These are phyloP conservation scores for Melipona beecheii DNA, from an alignment of 2,888 invertebrate species.

Conservation along the genomic window DNA sequence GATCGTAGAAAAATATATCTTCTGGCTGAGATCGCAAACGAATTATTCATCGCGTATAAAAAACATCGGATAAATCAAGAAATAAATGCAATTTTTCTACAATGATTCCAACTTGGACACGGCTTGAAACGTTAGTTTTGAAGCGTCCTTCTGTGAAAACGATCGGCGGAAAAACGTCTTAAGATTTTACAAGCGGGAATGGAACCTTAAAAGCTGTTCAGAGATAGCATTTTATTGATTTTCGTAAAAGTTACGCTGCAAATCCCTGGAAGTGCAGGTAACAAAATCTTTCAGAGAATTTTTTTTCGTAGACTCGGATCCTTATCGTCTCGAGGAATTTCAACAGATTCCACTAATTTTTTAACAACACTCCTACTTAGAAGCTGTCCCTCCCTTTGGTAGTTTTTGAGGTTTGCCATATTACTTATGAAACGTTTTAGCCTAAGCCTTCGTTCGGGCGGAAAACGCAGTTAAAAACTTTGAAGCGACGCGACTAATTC, in stretches of 20 bases:
- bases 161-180: slow-evolving; percentile 6
- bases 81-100: slow-evolving; percentile 3
- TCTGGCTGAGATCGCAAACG: too few species aligned
- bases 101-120: not conserved
- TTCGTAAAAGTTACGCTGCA: slow-evolving; percentile 16
- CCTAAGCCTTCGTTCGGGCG: not conserved
- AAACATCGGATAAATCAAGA: too few species aligned
- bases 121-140: not conserved
- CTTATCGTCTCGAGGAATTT: slow-evolving; percentile 13
- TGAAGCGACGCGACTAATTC: too few species aligned
- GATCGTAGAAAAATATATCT: too few species aligned
- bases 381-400: not conserved
- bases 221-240: slow-evolving; percentile 18
- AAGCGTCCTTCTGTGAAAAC: too few species aligned
- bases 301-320: not conserved
- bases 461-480: slow-evolving; percentile 14
- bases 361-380: slow-evolving; percentile 15
- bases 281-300: not conserved
- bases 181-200: not conserved
- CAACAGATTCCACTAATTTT: slow-evolving; percentile 20
- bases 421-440: not conserved
- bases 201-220: slow-evolving; percentile 10
- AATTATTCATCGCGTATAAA: too few species aligned
- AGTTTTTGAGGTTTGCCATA: not conserved
- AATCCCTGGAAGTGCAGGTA: slow-evolving; percentile 8